phyloP scores from a whole-genome alignment of 2,888 invertebrate species.

The Chymomyza amoena region DNA sequence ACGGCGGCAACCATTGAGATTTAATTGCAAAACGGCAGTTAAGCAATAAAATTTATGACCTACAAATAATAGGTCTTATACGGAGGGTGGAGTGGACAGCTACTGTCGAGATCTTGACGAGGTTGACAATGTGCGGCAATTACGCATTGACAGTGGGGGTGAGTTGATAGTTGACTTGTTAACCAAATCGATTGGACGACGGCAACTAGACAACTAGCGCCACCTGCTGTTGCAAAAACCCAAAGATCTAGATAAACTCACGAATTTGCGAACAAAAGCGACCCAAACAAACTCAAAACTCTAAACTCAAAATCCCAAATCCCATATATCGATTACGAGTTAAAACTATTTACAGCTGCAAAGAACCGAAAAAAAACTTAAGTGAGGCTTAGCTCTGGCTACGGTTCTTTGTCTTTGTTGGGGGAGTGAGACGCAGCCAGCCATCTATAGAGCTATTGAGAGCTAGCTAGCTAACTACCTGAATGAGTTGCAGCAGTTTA shows the following conservation, averaged over 20 bases:
- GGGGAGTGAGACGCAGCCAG: background rate
- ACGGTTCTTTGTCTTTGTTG: background rate
- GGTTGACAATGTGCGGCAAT: constrained; percentile 59
- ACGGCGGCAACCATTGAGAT: constrained; percentile 65
- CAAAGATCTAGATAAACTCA: background rate
- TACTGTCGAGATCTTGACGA: constrained; percentile 18
- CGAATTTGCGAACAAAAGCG: background rate
- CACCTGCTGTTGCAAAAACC: background rate
- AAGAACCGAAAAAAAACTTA: background rate
- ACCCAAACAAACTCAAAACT: background rate
- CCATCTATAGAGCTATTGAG: background rate
- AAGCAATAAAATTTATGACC: constrained; percentile 78
- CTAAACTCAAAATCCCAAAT: background rate
- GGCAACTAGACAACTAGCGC: background rate
- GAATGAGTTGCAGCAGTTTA: constrained; percentile 29
- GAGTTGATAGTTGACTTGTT: background rate
- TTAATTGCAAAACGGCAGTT: constrained; percentile 77
- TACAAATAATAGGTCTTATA: constrained; percentile 76
- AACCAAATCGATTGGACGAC: background rate
- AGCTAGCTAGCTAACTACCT: constrained; percentile 10
- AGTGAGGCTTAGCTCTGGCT: background rate
- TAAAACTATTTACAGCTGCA: constrained; percentile 12
- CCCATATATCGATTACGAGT: constrained; percentile 35
- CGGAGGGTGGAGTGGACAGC: constrained; percentile 17
- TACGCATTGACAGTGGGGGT: constrained; percentile 26